A percentile compares a stretch with the other conserved stretches of the same genome.
phyloP scores from a whole-genome alignment of 2,888 invertebrate genomes.

The Apantesis nais region DNA sequence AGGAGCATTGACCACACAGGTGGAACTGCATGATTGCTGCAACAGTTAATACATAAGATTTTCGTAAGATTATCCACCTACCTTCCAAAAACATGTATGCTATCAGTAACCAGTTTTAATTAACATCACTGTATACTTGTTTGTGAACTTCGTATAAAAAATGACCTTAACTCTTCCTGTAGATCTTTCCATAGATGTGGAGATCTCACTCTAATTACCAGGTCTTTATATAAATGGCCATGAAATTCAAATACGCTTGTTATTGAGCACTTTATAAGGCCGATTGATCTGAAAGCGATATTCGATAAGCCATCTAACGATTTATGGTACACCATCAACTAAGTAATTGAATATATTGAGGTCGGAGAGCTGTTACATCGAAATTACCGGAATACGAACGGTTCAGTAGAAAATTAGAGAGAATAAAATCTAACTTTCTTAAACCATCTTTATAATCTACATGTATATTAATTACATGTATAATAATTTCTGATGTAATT shows the following conservation, averaged over 20 bases:
- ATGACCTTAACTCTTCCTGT: neutral
- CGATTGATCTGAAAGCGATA: constrained; percentile 12
- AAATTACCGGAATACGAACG: constrained; percentile 5
- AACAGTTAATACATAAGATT: neutral
- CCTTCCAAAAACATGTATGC: neutral
- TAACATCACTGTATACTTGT: neutral
- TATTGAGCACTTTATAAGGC: constrained; percentile 17
- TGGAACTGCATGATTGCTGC: neutral
- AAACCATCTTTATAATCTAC: neutral
- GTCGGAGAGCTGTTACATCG: constrained; percentile 9
- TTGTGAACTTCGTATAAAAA: neutral
- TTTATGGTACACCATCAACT: constrained; percentile 13
- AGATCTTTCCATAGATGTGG: neutral
- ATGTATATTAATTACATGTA: neutral
- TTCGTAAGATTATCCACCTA: neutral
- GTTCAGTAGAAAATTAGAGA: neutral
- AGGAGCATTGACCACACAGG: neutral
- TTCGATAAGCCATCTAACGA: constrained; percentile 18
- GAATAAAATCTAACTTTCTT: neutral
- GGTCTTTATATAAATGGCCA: constrained; percentile 12
- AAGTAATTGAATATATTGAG: constrained; percentile 19
- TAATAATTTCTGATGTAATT: neutral
- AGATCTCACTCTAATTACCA: constrained; percentile 2
- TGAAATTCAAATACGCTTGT: constrained; percentile 15
- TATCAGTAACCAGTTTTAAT: neutral